Percentiles rank a stretch among this genome's conserved stretches.
Conservation (phyloP, 2,888 invertebrate species). For the Limnephilus rhombicus region DNA sequence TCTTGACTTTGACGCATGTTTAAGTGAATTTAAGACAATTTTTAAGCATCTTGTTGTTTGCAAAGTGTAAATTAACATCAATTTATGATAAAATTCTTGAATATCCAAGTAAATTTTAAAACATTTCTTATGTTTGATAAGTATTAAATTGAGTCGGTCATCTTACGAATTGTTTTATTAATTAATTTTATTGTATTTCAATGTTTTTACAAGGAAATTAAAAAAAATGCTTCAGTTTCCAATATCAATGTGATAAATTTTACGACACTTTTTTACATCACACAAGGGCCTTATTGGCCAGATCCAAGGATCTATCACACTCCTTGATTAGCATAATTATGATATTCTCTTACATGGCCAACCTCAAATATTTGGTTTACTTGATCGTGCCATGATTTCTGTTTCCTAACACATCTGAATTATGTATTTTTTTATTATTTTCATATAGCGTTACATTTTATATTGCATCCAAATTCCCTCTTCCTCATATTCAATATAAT, state of each 20-base stretch:
- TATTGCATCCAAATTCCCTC: background rate
- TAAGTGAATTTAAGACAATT: background rate
- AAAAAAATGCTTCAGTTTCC: background rate
- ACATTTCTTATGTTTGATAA: background rate
- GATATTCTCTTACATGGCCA: background rate
- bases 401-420: background rate
- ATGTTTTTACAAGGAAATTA: background rate
- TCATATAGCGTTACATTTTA: background rate
- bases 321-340: background rate
- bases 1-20: background rate
- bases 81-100: background rate
- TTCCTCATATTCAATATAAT: background rate
- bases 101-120: background rate
- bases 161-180: background rate
- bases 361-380: conserved; percentile 1
- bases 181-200: background rate
- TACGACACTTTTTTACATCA: background rate
- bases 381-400: background rate
- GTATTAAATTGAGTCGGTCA: background rate
- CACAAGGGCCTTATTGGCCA: background rate
- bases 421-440: background rate
- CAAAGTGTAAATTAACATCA: background rate
- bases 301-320: background rate
- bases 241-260: background rate
- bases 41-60: background rate